These are phyloP conservation scores for Merluccius polli DNA, from an alignment of 2,797 vertebrate species.

Conservation along the genomic window DNA sequence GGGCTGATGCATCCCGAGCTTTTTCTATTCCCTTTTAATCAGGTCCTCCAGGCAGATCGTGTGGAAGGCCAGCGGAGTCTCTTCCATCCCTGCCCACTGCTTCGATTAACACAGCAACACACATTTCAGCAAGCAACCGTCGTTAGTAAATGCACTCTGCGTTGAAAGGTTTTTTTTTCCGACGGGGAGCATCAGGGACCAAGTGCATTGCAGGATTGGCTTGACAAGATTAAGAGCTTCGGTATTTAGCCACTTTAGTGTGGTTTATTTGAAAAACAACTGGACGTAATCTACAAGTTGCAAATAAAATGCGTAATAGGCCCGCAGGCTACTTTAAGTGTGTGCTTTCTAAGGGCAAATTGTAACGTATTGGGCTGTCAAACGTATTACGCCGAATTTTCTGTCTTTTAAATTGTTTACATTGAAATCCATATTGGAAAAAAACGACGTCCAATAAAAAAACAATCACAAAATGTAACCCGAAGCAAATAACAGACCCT, in stretches of 20 bases:
- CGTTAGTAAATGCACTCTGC: not conserved
- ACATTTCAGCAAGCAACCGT: conserved; percentile 43
- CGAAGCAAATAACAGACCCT: too few species aligned
- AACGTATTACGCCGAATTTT: not conserved
- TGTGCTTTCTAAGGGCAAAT: too few species aligned
- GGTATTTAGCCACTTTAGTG: not conserved
- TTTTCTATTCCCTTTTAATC: conserved; percentile 65
- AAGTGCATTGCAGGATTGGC: not conserved
- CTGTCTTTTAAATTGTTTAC: not conserved
- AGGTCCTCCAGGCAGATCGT: conserved; percentile 56
- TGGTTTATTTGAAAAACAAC: not conserved
- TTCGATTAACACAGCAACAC: conserved; percentile 38
- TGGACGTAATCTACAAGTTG: not conserved
- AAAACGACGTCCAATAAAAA: not conserved
- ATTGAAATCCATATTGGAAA: not conserved
- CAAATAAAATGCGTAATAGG: not conserved
- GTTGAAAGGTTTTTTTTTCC: not conserved
- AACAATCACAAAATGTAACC: not conserved
- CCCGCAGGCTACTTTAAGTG: not conserved
- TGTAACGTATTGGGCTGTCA: too few species aligned
- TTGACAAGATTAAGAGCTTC: not conserved
- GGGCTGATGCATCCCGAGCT: not conserved
- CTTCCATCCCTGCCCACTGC: conserved; percentile 24
- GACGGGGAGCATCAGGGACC: not conserved
- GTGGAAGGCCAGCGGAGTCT: conserved; percentile 7